A percentile compares a stretch with the other conserved stretches of the same genome.
Evolutionary conservation across 2,797 vertebrate species (phyloP).

Genomic region (Lepus townsendii): DNA sequence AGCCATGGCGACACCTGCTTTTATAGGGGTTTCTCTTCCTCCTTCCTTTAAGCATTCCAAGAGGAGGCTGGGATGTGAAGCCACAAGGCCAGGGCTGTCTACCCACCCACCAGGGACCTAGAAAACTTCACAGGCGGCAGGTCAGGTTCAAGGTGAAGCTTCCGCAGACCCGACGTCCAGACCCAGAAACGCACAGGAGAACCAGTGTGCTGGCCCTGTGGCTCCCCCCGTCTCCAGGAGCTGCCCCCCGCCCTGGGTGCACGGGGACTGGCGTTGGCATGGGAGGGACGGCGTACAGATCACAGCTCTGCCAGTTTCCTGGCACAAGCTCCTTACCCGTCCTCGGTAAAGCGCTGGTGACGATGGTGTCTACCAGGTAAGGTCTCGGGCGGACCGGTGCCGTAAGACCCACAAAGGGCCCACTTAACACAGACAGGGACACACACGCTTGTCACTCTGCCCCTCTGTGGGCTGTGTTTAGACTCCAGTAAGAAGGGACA

Average conservation of each 20-base stretch:
- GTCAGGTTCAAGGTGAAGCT: background rate
- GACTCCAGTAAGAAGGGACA: background rate
- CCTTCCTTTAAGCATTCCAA: background rate
- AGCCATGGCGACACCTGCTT: background rate
- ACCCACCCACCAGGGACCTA: background rate
- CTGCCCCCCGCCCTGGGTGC: accelerated
- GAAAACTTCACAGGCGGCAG: background rate
- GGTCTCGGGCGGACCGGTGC: background rate
- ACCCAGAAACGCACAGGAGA: accelerated
- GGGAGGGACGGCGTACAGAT: background rate
- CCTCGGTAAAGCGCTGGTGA: background rate
- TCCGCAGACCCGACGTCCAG: background rate
- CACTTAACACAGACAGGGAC: background rate
- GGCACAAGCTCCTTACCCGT: background rate
- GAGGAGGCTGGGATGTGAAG: background rate
- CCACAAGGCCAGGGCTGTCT: background rate
- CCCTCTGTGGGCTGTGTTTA: background rate
- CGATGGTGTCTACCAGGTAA: background rate
- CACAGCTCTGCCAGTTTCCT: background rate
- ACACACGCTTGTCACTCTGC: background rate
- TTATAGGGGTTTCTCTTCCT: background rate
- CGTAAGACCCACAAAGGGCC: background rate
- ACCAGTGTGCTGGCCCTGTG: background rate
- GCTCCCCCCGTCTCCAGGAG: too few species aligned
- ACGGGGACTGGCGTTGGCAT: accelerated